Conservation (phyloP, 2,888 invertebrate genomes). For the Hybos culiciformis region DNA sequence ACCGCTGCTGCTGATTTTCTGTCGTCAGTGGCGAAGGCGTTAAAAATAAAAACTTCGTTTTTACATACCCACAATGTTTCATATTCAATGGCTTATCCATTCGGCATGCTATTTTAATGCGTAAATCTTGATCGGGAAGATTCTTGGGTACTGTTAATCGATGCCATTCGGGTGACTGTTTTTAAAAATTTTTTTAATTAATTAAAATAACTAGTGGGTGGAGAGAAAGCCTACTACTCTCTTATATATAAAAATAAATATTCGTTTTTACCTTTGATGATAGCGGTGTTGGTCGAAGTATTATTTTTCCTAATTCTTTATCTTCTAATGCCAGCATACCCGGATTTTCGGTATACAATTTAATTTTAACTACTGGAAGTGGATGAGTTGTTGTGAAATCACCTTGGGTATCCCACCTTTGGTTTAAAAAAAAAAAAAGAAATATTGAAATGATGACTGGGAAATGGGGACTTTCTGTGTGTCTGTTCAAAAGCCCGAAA, state of each 20-base stretch:
- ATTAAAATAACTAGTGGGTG: neutral
- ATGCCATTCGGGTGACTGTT: constrained; percentile 90
- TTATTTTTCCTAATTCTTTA: constrained; percentile 92
- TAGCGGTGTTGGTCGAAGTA: constrained; percentile 71
- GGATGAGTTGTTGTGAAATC: constrained; percentile 98
- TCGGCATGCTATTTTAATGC: constrained; percentile 92
- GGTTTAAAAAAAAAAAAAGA: neutral
- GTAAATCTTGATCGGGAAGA: constrained; percentile 85
- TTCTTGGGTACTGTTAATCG: constrained; percentile 93
- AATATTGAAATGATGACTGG: no score
- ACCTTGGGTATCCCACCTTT: constrained; percentile 98
- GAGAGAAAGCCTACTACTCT: neutral
- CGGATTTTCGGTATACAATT: constrained; percentile 94
- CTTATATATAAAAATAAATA: constrained; percentile 1
- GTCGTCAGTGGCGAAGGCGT: neutral
- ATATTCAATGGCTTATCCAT: constrained; percentile 99
- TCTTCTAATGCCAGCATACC: constrained; percentile 97
- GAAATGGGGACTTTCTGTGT: no score
- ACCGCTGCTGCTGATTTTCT: neutral
- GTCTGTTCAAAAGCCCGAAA: no score
- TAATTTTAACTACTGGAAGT: constrained; percentile 92
- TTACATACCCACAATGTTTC: constrained; percentile 87
- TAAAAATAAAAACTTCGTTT: neutral
- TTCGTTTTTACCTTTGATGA: constrained; percentile 57
- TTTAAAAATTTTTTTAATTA: constrained; percentile 8